Evolutionary conservation across 2,888 invertebrate genomes (phyloP), one percentile per base, ranked within the genome.

Genomic region (Drosophila anceps): DNA sequence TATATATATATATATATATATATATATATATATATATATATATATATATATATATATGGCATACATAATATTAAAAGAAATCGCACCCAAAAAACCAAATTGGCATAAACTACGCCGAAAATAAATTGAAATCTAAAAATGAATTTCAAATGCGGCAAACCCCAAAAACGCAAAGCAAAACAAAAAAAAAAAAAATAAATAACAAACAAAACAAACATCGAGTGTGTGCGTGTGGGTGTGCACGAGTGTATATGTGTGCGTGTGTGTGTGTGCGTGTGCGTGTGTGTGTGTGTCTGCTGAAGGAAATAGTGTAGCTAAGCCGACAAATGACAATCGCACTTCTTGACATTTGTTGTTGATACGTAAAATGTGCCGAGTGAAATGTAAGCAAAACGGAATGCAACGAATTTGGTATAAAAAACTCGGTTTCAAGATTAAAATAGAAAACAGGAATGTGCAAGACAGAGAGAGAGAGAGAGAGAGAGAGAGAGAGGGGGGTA

Each of bases 21-120:
- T 10, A 39, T n/a, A 31, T 20, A 24, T 43, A 48, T 55, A 46
- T 35, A 48, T 60, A 41, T 29, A 15, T 27, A 31, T 15, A 51
- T 33, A 33, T 27, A 51, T 55, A 62, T 44, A 66, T 69, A 44
- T 61, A 66, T 69, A 75, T 84, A 78, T 75, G 87, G 78, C 81
- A 87, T 73, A 82, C 82, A 87, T 82, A 87, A 87, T 87, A 82
- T 82, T 73, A 58, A 87, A 83, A 84, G 85, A 85, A 85, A 88
- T 84, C 88, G 73, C 88, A 88, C 73, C 78, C 82, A 73, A 79
- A 77, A 86, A 69, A 73, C 79, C 85, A 85, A 84, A 88, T 84
- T 88, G 86, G 86, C 84, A 84, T 88, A 84, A 84, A 84, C 84
- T 84, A 84, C 84, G 88, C 79, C 88, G 88, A 88, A 84, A 84